Evolutionary conservation across 92 coral and sea anemone genomes (phyloP), one percentile per base, ranked within the genome.

Genomic region (Phymanthus crucifer): DNA sequence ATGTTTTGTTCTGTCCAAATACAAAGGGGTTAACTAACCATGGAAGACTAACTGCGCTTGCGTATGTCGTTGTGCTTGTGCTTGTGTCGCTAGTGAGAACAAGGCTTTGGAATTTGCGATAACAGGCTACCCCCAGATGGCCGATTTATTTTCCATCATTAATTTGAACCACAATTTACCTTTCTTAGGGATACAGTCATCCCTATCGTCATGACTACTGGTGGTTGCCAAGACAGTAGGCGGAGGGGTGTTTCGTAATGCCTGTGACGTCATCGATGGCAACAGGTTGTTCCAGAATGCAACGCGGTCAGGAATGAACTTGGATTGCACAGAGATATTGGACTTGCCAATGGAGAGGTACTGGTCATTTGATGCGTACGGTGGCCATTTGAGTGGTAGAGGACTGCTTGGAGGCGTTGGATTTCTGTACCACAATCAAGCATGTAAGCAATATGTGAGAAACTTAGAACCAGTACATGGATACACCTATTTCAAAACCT

Each of bases 201-300:
- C 31, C 2, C 36, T 50, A 47, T 67, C 35, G 48, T n/a, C 75
- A 79, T 68, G 75, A 16, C 66, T 79, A 70, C 83, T 43, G 0
- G 74, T 46, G 0, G 83, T 67, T 34, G 83, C 32, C 18, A 36
- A 19, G 11, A 70, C 5, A 12, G 75, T 46, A 43, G 83, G 66
- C 40, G 32, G 32, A 46, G 75, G 47, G 3, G 83, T 40, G 68
- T 32, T 67, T 32, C 36, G 40, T 47, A 67, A 40, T 26, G 69
- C 48, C 67, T 79, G 75, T 46, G 54, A 32, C 45, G 40, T 35
- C 48, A 82, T 36, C 0, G 86, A 82, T 0, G 80, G 86, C 58
- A 73, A 31, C 32, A 82, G 54, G 10, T 36, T 52, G 38, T 82
- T 82, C 86, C 86, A 82, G 58, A 82, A 67, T 40, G 79, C 66